Conservation (phyloP, 2,888 invertebrate species). For the Pammene fasciana region DNA sequence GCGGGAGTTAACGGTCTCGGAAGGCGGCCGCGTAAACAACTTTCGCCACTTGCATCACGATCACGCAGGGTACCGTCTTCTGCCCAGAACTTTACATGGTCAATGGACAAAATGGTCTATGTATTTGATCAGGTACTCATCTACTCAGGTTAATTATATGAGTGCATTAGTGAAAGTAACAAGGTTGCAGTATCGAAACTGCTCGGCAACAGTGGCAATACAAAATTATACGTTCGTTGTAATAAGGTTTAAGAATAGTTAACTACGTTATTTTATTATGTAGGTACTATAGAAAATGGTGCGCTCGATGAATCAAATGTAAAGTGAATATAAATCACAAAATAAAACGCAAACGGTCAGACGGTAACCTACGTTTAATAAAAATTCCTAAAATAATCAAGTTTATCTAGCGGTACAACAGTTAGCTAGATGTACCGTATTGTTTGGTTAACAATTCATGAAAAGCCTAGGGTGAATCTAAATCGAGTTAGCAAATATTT, state of each 20-base stretch:
- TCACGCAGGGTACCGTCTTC: constrained; percentile 5
- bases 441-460: neutral
- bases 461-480: neutral
- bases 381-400: neutral
- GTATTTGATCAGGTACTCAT: neutral
- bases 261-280: neutral
- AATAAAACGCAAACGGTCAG: too few relatives aligned
- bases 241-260: too few relatives aligned
- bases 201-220: neutral
- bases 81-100: neutral
- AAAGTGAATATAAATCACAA: too few relatives aligned
- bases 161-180: neutral
- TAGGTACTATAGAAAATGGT: too few relatives aligned
- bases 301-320: neutral
- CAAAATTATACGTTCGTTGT: neutral
- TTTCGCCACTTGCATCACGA: constrained; percentile 19
- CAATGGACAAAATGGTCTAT: neutral
- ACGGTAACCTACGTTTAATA: too few relatives aligned
- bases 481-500: constrained; percentile 1
- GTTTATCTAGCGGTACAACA: neutral
- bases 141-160: too few relatives aligned
- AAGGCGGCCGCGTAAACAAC: constrained; percentile 18
- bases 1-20: constrained; percentile 25
- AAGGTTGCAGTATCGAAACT: neutral
- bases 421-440: neutral